Conservation (phyloP, 2,113 vertebrate genomes). For the Blennius ocellaris region DNA sequence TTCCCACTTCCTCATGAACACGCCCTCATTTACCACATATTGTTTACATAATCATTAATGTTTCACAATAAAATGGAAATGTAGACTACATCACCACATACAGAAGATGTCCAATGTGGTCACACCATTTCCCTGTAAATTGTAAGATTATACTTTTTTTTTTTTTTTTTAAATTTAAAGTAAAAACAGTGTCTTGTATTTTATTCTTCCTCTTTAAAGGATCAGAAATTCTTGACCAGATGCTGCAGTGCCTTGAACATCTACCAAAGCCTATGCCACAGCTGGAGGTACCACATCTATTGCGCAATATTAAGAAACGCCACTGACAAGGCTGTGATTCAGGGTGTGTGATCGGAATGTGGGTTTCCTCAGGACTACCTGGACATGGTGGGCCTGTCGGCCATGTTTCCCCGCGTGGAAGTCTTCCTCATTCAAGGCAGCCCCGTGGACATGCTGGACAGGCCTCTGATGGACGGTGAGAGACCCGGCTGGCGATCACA, state of each 20-base stretch:
- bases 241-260: conserved; percentile 87
- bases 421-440: conserved; percentile 87
- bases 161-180: neutral
- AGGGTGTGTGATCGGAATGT: neutral
- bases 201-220: conserved; percentile 57
- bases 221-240: conserved; percentile 83
- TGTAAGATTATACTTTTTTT: neutral
- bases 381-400: conserved; percentile 83
- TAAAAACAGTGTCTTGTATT: neutral
- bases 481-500: neutral
- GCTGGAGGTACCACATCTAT: conserved; percentile 79
- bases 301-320: neutral
- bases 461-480: conserved; percentile 84
- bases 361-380: conserved; percentile 82
- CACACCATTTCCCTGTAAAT: no score
- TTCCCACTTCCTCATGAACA: no score
- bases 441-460: conserved; percentile 87
- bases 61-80: no score
- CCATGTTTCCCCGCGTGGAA: conserved; percentile 86
- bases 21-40: no score
- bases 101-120: no score
- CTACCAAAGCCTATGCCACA: conserved; percentile 85
- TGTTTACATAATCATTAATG: no score
- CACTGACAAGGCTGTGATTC: neutral
- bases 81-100: no score